These are phyloP conservation scores for Falcaria lacertinaria DNA, from an alignment of 2,888 invertebrate species.

Conservation along the genomic window DNA sequence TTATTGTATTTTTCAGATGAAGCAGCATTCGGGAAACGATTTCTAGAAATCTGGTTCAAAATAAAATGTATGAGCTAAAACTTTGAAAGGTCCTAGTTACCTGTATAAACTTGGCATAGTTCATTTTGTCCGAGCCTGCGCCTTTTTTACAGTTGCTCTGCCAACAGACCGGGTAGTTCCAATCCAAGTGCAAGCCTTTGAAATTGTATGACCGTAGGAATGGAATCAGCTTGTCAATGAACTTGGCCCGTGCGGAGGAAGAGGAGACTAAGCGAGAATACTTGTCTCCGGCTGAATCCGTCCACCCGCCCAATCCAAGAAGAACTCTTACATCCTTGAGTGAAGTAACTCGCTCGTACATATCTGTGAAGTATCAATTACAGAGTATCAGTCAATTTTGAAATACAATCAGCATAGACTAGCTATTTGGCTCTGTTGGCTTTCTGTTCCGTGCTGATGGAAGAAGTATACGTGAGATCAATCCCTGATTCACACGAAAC, in stretches of 20 bases:
- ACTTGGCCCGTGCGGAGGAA: constrained; percentile 82
- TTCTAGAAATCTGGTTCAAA: no score
- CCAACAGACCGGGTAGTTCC: constrained; percentile 97
- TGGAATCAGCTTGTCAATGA: constrained; percentile 83
- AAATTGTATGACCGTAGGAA: constrained; percentile 89
- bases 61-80: no score
- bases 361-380: constrained; percentile 73
- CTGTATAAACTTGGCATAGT: constrained; percentile 87
- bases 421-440: no score
- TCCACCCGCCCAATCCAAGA: constrained; percentile 96
- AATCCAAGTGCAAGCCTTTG: constrained; percentile 93
- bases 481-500: no score
- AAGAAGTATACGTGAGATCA: no score
- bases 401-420: no score
- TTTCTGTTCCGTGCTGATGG: no score
- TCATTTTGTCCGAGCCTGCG: constrained; percentile 86
- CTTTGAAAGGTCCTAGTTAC: no score
- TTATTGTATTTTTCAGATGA: no score
- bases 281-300: constrained; percentile 93
- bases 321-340: constrained; percentile 83
- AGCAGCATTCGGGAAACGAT: no score
- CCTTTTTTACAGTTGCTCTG: constrained; percentile 93
- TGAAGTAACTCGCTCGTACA: constrained; percentile 88
- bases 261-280: constrained; percentile 89
- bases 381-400: no score